phyloP scores from a whole-genome alignment of 2,113 vertebrate genomes.

The Columba livia region DNA sequence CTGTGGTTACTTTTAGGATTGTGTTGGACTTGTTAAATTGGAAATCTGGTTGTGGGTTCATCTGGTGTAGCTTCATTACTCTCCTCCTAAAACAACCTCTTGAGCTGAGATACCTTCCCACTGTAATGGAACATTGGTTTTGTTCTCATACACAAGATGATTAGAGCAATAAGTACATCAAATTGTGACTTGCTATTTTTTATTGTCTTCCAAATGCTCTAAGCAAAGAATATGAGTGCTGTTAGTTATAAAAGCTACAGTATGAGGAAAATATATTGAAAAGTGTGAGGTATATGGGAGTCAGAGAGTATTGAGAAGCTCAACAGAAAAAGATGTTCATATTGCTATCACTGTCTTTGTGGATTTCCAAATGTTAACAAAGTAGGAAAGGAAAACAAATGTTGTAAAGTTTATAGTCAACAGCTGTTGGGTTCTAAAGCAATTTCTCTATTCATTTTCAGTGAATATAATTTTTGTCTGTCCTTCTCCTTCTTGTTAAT shows the following conservation, averaged over 20 bases:
- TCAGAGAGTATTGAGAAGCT: neutral
- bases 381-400: neutral
- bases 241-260: conserved; percentile 6
- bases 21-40: neutral
- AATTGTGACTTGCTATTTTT: neutral
- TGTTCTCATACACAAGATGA: neutral
- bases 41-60: neutral
- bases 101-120: neutral
- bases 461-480: neutral
- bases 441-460: neutral
- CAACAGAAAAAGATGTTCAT: neutral
- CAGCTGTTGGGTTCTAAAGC: neutral
- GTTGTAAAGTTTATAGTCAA: neutral
- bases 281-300: neutral
- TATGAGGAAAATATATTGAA: conserved; percentile 24
- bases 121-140: neutral
- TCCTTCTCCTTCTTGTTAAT: neutral
- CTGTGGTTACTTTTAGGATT: neutral
- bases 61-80: neutral
- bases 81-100: neutral
- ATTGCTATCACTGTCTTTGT: neutral
- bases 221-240: conserved; percentile 17
- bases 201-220: conserved; percentile 39
- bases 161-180: neutral
- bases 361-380: conserved; percentile 12